These are phyloP conservation scores for Drosophila sulfurigaster DNA, from an alignment of 1,140 invertebrate genomes.

Conservation along the genomic window DNA sequence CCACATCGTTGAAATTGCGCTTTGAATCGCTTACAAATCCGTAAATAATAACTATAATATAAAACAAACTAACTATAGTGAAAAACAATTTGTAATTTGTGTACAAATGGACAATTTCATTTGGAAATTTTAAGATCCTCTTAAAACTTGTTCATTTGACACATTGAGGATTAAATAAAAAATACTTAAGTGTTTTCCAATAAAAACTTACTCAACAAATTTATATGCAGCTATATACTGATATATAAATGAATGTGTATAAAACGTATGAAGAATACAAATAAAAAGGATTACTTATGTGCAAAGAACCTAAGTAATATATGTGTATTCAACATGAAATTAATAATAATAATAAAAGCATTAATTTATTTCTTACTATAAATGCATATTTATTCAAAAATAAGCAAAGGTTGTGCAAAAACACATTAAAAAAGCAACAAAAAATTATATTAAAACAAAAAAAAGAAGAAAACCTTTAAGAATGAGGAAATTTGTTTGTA, in stretches of 20 bases:
- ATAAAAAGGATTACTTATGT: constrained; percentile 42
- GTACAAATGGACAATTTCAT: constrained; percentile 49
- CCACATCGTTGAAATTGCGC: constrained; percentile 46
- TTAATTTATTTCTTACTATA: constrained; percentile 84
- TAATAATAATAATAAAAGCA: constrained; percentile 70
- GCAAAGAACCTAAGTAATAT: constrained; percentile 56
- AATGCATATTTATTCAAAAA: constrained; percentile 82
- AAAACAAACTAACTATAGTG: constrained; percentile 17
- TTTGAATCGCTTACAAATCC: constrained; percentile 43
- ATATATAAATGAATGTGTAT: constrained; percentile 53
- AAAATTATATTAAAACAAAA: constrained; percentile 75
- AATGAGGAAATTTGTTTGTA: constrained; percentile 71
- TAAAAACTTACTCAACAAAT: constrained; percentile 51
- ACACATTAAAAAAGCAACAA: constrained; percentile 77
- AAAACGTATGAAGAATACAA: constrained; percentile 45
- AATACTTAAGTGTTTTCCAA: constrained; percentile 76
- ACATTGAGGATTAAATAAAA: constrained; percentile 28
- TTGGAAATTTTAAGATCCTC: constrained; percentile 34
- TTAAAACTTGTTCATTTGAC: constrained; percentile 16
- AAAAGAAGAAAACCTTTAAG: constrained; percentile 44
- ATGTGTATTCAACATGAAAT: constrained; percentile 60
- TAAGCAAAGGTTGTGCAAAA: constrained; percentile 83
- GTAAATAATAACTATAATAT: constrained; percentile 9
- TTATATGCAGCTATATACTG: constrained; percentile 77
- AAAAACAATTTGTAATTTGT: constrained; percentile 76